Base-by-base conservation (phyloP, 2,113 vertebrate genomes). In the Epinephelus cyanopodus region DNA sequence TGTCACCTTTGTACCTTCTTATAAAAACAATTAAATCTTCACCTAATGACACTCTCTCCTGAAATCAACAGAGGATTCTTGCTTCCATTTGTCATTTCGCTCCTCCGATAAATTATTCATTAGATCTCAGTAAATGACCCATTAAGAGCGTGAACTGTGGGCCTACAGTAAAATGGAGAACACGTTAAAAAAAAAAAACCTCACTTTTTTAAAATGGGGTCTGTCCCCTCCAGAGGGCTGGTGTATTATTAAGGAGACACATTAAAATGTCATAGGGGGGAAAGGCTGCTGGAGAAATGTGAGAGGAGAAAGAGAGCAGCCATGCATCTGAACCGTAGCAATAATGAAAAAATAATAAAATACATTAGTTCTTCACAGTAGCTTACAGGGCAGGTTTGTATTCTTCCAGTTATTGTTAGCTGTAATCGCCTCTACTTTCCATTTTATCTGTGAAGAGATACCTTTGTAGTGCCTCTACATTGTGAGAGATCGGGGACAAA, bases 191-290 rank as follows among this genome's bases (percentile, higher is more conserved):
- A 54, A 70, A 58, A 18, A 23, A 1, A 21, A 0, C 9, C 21
- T 19, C 21, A 15, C 25, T 68, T 58, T 74, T 83, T 79, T 71
- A 79, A 45, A 73, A 77, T 75, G 45, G 77, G 57, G 64, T 50
- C 53, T 69, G 50, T 89, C 68, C 65, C 73, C 75, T 79, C 48
- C 68, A 52, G 25, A 72, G 70, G 13, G 14, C 37, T 19, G 47
- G 33, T 50, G 77, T 81, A 48, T 89, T 88, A 87, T 86, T 88
- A 86, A 76, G 27, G 63, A 62, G 82, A 79, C 14, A 61, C 77
- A 82, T 90, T 90, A 70, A 90, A 85, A 89, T 83, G 83, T 89
- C 87, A 89, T 67, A 25, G 42, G 56, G 62, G n/a, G 58, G 42
- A 52, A 25, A 29, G 63, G 67, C 57, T 65, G 67, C 67, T 13